Conservation (phyloP, 1,140 invertebrate species). For the Neuroterus valhalla region DNA sequence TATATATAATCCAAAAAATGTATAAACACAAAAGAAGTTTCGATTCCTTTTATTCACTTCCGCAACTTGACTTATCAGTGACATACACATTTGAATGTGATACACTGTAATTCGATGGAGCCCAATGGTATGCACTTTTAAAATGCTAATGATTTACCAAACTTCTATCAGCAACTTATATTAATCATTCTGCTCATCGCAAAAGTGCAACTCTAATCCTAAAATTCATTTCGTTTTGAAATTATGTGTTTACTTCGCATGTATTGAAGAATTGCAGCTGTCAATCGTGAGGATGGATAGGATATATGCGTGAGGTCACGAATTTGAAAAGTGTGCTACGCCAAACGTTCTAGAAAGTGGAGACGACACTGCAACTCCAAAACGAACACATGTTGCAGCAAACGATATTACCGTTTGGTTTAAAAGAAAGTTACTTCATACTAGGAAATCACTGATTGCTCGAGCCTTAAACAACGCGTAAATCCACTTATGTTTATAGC, state of each 20-base stretch:
- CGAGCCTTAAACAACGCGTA: neutral
- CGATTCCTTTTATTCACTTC: too few relatives aligned
- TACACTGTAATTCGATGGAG: neutral
- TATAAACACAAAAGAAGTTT: too few relatives aligned
- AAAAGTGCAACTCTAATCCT: neutral
- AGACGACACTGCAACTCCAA: neutral
- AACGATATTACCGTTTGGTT: neutral
- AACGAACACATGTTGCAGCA: neutral
- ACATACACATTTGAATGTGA: neutral
- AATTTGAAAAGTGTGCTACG: neutral
- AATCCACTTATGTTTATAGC: neutral
- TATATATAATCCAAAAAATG: too few relatives aligned
- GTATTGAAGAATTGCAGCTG: neutral
- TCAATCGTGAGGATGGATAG: neutral
- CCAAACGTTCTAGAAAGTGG: neutral
- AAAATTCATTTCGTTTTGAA: neutral
- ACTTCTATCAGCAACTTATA: neutral
- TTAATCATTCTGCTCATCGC: neutral
- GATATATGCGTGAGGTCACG: neutral
- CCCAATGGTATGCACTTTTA: neutral
- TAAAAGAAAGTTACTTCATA: neutral
- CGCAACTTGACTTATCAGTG: neutral
- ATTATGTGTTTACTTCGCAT: neutral
- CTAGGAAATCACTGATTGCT: neutral
- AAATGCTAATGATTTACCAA: neutral